phyloP scores from a whole-genome alignment of 1,140 invertebrate species.

The Conus ventricosus region DNA sequence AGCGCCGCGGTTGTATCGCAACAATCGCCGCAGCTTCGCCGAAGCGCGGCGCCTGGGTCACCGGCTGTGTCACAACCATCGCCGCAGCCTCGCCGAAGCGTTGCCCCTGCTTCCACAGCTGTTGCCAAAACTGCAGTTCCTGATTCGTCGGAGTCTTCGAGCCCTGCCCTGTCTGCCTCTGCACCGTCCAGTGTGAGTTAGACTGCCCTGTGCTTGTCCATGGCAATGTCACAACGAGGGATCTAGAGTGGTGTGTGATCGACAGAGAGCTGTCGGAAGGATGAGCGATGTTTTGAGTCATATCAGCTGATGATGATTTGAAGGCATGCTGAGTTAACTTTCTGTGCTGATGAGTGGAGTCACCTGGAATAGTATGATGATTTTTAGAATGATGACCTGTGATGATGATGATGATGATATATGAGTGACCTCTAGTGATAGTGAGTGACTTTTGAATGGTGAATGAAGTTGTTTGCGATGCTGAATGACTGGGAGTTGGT shows the following conservation, averaged over 20 bases:
- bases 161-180: not conserved
- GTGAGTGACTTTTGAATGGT: not conserved
- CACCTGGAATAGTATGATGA: too few species aligned
- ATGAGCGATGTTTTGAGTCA: not conserved
- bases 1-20: slow-evolving; percentile 26
- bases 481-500: too few species aligned
- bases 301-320: not conserved
- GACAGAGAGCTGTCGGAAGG: not conserved
- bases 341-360: not conserved
- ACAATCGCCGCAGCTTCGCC: slow-evolving; percentile 39
- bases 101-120: not conserved
- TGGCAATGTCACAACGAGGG: too few species aligned
- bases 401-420: not conserved
- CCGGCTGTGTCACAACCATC: slow-evolving; percentile 27
- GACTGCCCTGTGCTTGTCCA: not conserved
- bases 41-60: not conserved
- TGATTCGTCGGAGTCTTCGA: not conserved
- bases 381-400: too few species aligned
- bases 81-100: slow-evolving; percentile 29
- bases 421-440: not conserved
- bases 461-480: not conserved
- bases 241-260: too few species aligned
- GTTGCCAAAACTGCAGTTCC: not conserved
- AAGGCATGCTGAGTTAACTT: not conserved
- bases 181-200: not conserved